Conservation (phyloP, 2,113 vertebrate genomes). For the Hippoglossus stenolepis region DNA sequence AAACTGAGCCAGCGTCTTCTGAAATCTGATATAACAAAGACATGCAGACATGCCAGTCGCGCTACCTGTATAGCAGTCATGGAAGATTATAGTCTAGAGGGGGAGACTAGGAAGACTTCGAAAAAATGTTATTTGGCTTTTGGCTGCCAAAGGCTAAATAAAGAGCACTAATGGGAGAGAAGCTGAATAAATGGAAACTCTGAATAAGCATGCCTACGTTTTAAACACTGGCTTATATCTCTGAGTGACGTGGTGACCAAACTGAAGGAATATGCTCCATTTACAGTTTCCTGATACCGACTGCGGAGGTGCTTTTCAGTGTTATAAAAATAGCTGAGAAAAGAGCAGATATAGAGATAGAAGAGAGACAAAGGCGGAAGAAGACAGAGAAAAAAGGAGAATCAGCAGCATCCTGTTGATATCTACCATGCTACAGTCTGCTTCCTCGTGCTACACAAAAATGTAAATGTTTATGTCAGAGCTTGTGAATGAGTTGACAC, state of each 20-base stretch:
- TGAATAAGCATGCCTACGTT: slow-evolving; percentile 56
- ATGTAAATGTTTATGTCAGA: slow-evolving; percentile 52
- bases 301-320: slow-evolving; percentile 42
- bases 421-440: slow-evolving; percentile 33
- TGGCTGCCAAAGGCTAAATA: slow-evolving; percentile 55
- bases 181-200: slow-evolving; percentile 57
- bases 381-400: slow-evolving; percentile 25
- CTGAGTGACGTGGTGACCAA: slow-evolving; percentile 21
- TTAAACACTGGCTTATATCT: slow-evolving; percentile 52
- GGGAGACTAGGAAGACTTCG: slow-evolving; percentile 55
- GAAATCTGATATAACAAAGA: slow-evolving; percentile 65
- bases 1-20: slow-evolving; percentile 44
- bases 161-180: slow-evolving; percentile 49
- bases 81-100: slow-evolving; percentile 50
- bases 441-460: slow-evolving; percentile 45
- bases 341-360: slow-evolving; percentile 40
- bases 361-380: slow-evolving; percentile 19
- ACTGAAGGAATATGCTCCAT: slow-evolving; percentile 44
- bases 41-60: slow-evolving; percentile 76
- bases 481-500: slow-evolving; percentile 28
- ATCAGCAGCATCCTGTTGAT: slow-evolving; percentile 39
- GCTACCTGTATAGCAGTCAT: slow-evolving; percentile 66
- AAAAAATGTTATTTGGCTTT: slow-evolving; percentile 50
- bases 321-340: slow-evolving; percentile 64
- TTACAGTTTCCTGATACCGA: slow-evolving; percentile 58